Percentiles rank a stretch among this genome's conserved stretches.
Conservation (phyloP, 2,113 vertebrate species). For the Hippolais icterina region DNA sequence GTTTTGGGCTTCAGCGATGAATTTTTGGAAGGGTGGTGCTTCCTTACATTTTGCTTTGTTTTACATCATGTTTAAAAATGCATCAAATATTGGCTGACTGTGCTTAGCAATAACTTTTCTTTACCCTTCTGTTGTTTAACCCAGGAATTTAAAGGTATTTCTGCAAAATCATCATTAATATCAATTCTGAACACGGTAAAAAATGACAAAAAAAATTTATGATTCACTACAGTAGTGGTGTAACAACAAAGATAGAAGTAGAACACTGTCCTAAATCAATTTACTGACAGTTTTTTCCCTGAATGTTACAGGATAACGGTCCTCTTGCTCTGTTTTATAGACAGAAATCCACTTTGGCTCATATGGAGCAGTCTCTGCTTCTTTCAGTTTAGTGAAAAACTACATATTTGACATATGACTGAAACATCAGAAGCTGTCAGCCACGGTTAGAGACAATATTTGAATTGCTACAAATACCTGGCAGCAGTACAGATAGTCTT, state of each 20-base stretch:
- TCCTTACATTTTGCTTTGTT: not conserved
- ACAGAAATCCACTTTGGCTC: not conserved
- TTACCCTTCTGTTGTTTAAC: not conserved
- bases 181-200: not conserved
- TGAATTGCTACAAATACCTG: conserved; percentile 43
- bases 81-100: not conserved
- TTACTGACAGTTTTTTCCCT: not conserved
- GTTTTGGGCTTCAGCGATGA: not conserved
- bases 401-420: not conserved
- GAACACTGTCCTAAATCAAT: not conserved
- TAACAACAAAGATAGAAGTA: not conserved
- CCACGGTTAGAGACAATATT: not conserved
- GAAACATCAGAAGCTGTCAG: conserved; percentile 37
- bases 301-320: not conserved
- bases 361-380: not conserved
- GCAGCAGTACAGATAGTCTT: conserved; percentile 33
- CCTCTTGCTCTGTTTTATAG: not conserved
- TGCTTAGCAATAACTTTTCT: not conserved
- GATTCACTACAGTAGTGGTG: fast-evolving
- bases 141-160: not conserved
- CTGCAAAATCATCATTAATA: not conserved
- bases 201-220: not conserved
- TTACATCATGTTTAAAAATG: not conserved
- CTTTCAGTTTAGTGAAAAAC: not conserved
- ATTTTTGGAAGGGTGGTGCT: not conserved